Base-by-base conservation (phyloP, 2,888 invertebrate genomes). In the Meliscaeva auricollis region DNA sequence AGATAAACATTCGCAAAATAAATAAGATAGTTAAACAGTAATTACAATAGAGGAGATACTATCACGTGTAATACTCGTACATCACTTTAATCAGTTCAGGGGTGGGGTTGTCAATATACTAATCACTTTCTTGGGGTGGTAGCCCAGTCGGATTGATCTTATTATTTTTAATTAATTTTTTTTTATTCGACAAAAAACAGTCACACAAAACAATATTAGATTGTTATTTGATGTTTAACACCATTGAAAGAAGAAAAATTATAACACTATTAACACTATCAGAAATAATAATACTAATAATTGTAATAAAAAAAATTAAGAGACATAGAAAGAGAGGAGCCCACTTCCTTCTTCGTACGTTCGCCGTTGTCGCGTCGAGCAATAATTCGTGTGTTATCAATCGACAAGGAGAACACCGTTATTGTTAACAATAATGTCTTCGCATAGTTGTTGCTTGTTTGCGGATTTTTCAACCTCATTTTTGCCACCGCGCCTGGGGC, bases 351-450 rank as follows among this genome's bases (percentile, higher is more conserved):
- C 76, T 75, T 76, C 68, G 68, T 70, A 75, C 58, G 68, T 83
- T 78, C 62, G 62, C 32, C 41, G 69, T 66, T 17, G 52, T 69
- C 54, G 80, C 79, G 79, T 76, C 80, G 75, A 73, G 68, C 68
- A 64, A 56, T 69, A 69, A 68, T 68, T 81, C 81, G 85, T 85
- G 80, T 76, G 73, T 85, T 85, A 85, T 85, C 85, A 85, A 81
- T 81, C 76, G 85, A 69, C 58, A 72, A 69, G 15, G 54, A 77
- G 81, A 81, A 76, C 81, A 77, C 76, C 68, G 85, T 76, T 69
- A 66, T 62, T 64, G 72, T 66, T 66, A 85, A 76, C 81, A 77
- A 69, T 50, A 76, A 69, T 46, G 58, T 64, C 56, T 66, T 58
- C 68, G 26, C 58, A 30, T 64, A 30, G 77, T 48, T 56, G 60